Conservation (phyloP, 2,113 vertebrate species). For the Rattus rattus region DNA sequence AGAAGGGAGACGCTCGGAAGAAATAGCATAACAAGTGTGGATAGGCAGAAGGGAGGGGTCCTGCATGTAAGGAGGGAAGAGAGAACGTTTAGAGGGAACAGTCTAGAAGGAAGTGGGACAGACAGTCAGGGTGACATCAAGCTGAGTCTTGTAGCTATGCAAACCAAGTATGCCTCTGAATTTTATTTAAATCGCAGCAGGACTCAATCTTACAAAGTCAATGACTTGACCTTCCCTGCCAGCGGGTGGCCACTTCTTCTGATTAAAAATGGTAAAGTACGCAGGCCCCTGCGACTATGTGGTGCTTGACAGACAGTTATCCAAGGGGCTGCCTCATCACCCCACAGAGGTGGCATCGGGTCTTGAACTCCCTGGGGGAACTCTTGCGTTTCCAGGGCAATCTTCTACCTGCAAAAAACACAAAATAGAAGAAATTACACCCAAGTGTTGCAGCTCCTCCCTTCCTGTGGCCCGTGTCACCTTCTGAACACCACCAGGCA, state of each 20-base stretch:
- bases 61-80: neutral
- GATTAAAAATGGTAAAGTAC: neutral
- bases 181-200: neutral
- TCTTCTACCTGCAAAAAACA: neutral
- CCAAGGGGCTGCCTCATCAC: neutral
- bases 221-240: neutral
- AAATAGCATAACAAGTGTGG: fast-evolving
- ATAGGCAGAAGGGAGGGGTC: neutral
- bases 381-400: neutral
- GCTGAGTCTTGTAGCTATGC: neutral
- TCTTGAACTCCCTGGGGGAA: neutral
- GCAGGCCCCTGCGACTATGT: neutral
- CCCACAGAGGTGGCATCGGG: neutral
- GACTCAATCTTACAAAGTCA: neutral
- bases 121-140: neutral
- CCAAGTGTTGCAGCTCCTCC: neutral
- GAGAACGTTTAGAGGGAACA: neutral
- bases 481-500: neutral
- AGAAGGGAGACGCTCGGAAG: neutral
- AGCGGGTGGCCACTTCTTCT: neutral
- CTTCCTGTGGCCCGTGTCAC: neutral
- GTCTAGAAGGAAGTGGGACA: neutral
- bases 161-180: neutral
- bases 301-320: neutral
- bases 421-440: neutral